Evolutionary conservation across 2,113 vertebrate species (phyloP).

Genomic region (Cinclus cinclus): DNA sequence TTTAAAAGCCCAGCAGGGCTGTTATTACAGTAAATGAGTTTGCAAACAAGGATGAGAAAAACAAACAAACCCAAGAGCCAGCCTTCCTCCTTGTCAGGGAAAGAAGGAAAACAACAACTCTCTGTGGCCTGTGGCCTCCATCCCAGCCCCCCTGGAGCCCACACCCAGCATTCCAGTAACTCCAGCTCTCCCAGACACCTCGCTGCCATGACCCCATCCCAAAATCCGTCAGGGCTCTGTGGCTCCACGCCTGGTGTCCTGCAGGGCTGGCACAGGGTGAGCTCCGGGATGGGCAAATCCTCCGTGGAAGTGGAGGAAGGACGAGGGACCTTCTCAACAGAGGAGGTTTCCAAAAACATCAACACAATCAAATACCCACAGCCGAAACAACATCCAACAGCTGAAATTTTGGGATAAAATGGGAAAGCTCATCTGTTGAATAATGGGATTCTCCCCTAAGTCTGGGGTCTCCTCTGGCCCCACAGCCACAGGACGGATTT

Average conservation of each 20-base stretch:
- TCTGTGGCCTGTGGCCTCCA: neutral
- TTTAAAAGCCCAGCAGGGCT: neutral
- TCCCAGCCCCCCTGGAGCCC: neutral
- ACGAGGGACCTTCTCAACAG: neutral
- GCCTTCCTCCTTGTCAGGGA: neutral
- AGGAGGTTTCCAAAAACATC: neutral
- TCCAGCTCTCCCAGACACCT: neutral
- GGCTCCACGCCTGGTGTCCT: neutral
- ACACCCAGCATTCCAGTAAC: neutral
- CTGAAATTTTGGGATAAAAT: accelerated
- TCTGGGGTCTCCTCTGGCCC: neutral
- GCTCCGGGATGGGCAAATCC: neutral
- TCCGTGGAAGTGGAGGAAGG: accelerated
- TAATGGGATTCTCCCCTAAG: accelerated
- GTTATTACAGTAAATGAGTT: neutral
- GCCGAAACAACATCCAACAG: neutral
- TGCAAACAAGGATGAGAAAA: neutral
- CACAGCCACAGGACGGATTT: accelerated
- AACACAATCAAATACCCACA: accelerated
- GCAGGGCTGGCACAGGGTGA: accelerated
- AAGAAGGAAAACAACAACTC: neutral
- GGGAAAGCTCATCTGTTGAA: neutral
- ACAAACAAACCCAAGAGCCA: neutral
- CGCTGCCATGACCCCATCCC: neutral
- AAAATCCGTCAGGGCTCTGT: neutral